Conservation (phyloP, 1,140 invertebrate genomes). For the Diorhabda sublineata region DNA sequence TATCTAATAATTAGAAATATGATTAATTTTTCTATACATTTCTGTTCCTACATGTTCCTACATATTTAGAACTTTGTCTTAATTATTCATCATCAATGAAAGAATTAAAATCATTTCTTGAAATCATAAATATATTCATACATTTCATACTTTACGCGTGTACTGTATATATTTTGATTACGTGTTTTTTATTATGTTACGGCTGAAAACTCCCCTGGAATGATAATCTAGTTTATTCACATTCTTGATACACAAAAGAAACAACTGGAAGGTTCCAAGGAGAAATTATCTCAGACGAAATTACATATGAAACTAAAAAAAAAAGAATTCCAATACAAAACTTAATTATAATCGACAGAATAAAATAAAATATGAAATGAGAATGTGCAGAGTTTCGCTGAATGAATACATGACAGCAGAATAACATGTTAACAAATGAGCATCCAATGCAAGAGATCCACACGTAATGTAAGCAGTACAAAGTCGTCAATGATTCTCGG, state of each 20-base stretch:
- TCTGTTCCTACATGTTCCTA: too few relatives aligned
- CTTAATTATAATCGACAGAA: conserved; percentile 17
- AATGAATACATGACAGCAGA: neutral
- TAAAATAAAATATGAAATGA: conserved; percentile 13
- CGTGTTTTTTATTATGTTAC: too few relatives aligned
- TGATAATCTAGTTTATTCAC: too few relatives aligned
- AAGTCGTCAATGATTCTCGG: neutral
- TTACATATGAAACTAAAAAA: neutral
- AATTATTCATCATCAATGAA: too few relatives aligned
- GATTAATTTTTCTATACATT: too few relatives aligned
- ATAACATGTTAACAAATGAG: neutral
- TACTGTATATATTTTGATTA: too few relatives aligned
- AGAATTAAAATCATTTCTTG: too few relatives aligned
- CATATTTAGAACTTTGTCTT: too few relatives aligned
- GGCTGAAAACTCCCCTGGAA: too few relatives aligned
- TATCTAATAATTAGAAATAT: too few relatives aligned
- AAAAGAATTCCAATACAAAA: conserved; percentile 17
- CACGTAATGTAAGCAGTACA: conserved; percentile 2
- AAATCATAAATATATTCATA: too few relatives aligned
- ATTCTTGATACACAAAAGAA: neutral
- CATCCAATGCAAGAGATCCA: conserved; percentile 1
- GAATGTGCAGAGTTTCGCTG: conserved; percentile 6
- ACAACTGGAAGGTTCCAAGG: neutral
- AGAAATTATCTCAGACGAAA: neutral
- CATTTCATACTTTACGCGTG: too few relatives aligned